Base-by-base conservation (phyloP, 2,797 vertebrate genomes). In the Pangasius sanitwongsei region DNA sequence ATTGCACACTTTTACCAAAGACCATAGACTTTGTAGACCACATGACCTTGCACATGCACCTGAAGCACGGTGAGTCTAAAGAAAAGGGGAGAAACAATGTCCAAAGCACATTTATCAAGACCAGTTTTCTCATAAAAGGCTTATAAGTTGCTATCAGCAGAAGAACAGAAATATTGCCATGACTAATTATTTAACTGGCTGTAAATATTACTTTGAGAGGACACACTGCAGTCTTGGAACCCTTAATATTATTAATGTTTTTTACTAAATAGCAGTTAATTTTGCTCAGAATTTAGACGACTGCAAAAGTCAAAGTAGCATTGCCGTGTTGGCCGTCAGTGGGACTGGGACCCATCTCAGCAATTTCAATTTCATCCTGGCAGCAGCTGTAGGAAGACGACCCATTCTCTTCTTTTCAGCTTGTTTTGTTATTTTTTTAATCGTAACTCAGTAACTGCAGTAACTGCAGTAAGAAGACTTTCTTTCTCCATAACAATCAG, bases 401-500 rank as follows among this genome's bases (percentile, higher is more conserved):
- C 9, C 6, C 15, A 9, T 80, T 31, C 3, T 31, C n/a, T 28
- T 8, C 9, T 57, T 77, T 15, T 55, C 12, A 7, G 6, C 59
- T 44, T 61, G 18, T 6, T 41, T 34, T 16, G 4, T 37, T 41
- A 37, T 34, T 50, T 72, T 20, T 61, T 48, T 48, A 48, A 48
- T 48, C 48, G 28, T 65, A 80, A 31, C 6, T 80, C 12, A 50
- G 8, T 75, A 75, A 48, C 25, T 59, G 87, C 12, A 50, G 8
- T 75, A 75, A 48, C 25, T 59, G 87, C 28, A 13, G 34, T 31
- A 83, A 70, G 41, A 59, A 88, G 37, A 61, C 28, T 41, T 83
- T 83, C 65, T 63, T 59, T 50, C 80, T 74, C 20, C 87, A 61
- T 74, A 72, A 83, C 67, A 61, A 72, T 70, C 23, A 44, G n/a